A percentile compares a stretch with the other conserved stretches of the same genome.
Evolutionary conservation across 1,140 invertebrate genomes (phyloP).

Genomic region (Dysdera silvatica): DNA sequence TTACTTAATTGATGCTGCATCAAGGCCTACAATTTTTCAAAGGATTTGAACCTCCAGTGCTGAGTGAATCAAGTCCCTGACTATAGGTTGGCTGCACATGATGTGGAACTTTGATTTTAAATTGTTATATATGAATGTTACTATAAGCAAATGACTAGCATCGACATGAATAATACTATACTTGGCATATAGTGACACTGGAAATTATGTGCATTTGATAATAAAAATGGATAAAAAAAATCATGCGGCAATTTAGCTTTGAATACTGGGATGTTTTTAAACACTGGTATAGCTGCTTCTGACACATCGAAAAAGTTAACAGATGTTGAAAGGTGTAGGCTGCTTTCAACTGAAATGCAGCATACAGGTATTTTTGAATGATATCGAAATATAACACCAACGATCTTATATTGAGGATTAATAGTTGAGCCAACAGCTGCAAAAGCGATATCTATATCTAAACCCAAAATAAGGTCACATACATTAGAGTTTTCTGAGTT

Average conservation of each 20-base stretch:
- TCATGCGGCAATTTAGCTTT: conserved; percentile 57
- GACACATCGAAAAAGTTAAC: conserved; percentile 56
- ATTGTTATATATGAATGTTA: no score
- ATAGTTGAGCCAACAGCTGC: conserved; percentile 46
- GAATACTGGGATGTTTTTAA: conserved; percentile 53
- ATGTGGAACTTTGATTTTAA: no score
- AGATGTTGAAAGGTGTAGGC: conserved; percentile 34
- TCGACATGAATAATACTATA: no score
- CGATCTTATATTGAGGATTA: conserved; percentile 48
- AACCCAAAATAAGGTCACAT: conserved; percentile 46
- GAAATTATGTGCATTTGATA: no score
- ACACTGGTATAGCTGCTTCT: conserved; percentile 47
- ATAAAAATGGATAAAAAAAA: conserved; percentile 61
- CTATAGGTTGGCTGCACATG: no score
- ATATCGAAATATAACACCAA: conserved; percentile 46
- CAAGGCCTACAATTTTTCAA: no score
- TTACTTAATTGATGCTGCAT: no score
- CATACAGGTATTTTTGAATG: background rate
- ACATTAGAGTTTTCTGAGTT: background rate
- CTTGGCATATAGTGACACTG: no score
- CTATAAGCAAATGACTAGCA: no score
- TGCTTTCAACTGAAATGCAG: background rate
- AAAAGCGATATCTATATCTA: conserved; percentile 48
- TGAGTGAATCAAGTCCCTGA: no score
- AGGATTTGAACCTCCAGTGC: no score